A percentile compares a stretch with the other conserved stretches of the same genome.
These are phyloP conservation scores for Triplophysa rosa DNA, from an alignment of 2,113 vertebrate species.

Conservation along the genomic window DNA sequence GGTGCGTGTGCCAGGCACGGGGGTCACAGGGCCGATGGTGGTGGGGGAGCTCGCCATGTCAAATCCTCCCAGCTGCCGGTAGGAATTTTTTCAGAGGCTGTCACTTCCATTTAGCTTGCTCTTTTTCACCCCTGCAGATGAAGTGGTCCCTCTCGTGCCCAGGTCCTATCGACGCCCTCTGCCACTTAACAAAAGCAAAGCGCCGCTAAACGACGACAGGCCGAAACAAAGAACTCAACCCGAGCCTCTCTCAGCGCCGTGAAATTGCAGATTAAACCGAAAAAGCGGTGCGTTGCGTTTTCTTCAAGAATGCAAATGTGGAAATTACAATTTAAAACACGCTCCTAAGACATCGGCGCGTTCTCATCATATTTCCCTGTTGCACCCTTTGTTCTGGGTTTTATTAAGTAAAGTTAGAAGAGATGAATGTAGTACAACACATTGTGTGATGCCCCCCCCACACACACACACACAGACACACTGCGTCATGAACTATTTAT, in stretches of 20 bases:
- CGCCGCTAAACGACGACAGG: constrained; percentile 74
- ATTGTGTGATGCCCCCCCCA: neutral
- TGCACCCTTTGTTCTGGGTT: constrained; percentile 53
- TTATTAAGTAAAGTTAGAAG: constrained; percentile 25
- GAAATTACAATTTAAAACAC: constrained; percentile 59
- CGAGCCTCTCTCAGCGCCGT: constrained; percentile 60
- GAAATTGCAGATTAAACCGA: constrained; percentile 74
- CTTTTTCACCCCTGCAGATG: constrained; percentile 68
- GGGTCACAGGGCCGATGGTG: constrained; percentile 61
- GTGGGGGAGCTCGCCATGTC: constrained; percentile 66
- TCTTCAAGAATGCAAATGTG: constrained; percentile 57
- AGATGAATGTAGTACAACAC: constrained; percentile 12
- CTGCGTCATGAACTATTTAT: constrained; percentile 31
- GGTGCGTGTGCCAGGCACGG: constrained; percentile 75
- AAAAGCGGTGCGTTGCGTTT: constrained; percentile 51
- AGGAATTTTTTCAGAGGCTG: constrained; percentile 75
- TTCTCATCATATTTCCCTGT: constrained; percentile 49
- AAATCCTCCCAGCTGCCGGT: constrained; percentile 72
- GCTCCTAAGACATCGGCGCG: constrained; percentile 46
- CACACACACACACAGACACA: neutral
- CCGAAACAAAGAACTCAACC: constrained; percentile 64
- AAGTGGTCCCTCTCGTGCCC: constrained; percentile 62
- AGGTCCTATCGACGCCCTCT: constrained; percentile 51
- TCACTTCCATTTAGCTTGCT: constrained; percentile 76
- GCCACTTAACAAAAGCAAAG: constrained; percentile 50